Conservation (phyloP, 2,113 vertebrate species). For the Platichthys flesus region DNA sequence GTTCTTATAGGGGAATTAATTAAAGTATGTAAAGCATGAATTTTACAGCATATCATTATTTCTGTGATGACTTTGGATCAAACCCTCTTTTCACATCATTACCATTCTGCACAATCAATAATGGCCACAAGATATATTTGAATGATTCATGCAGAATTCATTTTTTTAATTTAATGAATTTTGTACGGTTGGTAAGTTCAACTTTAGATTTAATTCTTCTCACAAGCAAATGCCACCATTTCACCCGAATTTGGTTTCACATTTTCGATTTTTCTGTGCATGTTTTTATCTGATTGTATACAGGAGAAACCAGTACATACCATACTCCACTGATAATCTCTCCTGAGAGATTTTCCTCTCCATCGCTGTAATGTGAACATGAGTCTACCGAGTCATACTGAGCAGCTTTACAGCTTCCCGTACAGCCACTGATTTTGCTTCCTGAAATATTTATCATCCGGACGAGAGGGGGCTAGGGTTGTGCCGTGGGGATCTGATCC, state of each 20-base stretch:
- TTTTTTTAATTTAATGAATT: slow-evolving; percentile 13
- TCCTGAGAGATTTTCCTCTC: slow-evolving; percentile 31
- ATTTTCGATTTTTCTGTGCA: background rate
- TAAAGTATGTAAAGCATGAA: slow-evolving; percentile 17
- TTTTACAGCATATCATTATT: slow-evolving; percentile 5
- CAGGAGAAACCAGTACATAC: slow-evolving; percentile 2
- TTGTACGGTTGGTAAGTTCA: slow-evolving; percentile 19
- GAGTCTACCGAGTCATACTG: slow-evolving; percentile 55
- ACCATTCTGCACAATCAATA: too few species aligned
- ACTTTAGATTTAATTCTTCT: background rate
- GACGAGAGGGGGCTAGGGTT: slow-evolving; percentile 63
- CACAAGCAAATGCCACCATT: background rate
- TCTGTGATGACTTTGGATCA: background rate
- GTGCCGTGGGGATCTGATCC: slow-evolving; percentile 70
- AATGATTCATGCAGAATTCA: background rate
- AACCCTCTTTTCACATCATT: background rate
- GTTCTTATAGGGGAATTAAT: slow-evolving; percentile 18
- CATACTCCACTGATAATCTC: slow-evolving; percentile 37
- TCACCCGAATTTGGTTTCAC: background rate
- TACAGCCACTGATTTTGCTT: slow-evolving; percentile 66
- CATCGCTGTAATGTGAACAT: slow-evolving; percentile 51
- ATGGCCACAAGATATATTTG: background rate
- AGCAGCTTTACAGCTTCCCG: slow-evolving; percentile 53
- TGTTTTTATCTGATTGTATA: background rate
- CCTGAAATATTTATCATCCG: slow-evolving; percentile 77